phyloP scores from a whole-genome alignment of 2,113 vertebrate species.

The Haemorhous mexicanus region DNA sequence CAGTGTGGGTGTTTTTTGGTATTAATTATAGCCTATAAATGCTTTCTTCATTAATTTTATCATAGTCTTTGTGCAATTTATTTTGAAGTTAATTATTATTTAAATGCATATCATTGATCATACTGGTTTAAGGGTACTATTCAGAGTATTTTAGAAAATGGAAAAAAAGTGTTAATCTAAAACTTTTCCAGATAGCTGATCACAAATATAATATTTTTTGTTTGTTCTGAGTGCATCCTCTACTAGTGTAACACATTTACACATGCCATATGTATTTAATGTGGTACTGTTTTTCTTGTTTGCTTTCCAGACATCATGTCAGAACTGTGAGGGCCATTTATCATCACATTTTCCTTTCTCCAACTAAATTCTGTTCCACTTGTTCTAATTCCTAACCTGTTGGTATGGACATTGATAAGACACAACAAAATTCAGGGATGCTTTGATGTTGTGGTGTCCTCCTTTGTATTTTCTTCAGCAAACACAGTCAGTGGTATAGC shows the following conservation, averaged over 20 bases:
- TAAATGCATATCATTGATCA: not conserved
- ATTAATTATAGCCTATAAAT: not conserved
- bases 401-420: not conserved
- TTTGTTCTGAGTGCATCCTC: not conserved
- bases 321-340: not conserved
- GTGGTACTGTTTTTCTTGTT: not conserved
- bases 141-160: not conserved
- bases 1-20: not conserved
- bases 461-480: not conserved
- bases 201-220: not conserved
- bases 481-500: not conserved
- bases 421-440: not conserved
- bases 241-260: not conserved
- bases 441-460: not conserved
- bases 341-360: not conserved
- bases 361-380: not conserved
- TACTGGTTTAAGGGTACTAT: not conserved
- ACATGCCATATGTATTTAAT: not conserved
- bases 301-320: not conserved
- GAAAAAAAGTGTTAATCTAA: not conserved
- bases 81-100: not conserved
- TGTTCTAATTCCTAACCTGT: not conserved
- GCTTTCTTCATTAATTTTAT: not conserved
- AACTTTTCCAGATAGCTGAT: not conserved
- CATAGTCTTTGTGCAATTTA: not conserved